Percentiles rank a stretch among this genome's conserved stretches.
Conservation (phyloP, 2,797 vertebrate species). For the Spinibarbus caldwelli region DNA sequence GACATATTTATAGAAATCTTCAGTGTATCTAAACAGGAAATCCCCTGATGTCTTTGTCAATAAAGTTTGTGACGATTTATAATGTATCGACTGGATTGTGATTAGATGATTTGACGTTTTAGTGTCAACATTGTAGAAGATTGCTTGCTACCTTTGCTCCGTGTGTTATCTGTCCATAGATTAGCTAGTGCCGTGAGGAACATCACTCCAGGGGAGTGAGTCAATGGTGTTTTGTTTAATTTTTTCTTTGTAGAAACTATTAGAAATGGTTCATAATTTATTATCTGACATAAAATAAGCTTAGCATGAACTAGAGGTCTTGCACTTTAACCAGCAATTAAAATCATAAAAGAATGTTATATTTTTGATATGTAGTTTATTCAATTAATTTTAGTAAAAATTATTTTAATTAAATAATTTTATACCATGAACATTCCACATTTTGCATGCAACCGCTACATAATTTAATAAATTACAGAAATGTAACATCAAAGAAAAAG, state of each 20-base stretch:
- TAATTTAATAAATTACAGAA: neutral
- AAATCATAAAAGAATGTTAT: neutral
- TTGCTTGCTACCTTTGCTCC: constrained; percentile 19
- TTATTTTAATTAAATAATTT: neutral
- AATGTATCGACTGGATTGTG: constrained; percentile 17
- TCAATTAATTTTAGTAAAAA: neutral
- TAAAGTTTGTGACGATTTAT: constrained; percentile 41
- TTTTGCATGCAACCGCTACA: neutral
- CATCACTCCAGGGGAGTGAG: neutral
- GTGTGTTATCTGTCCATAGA: neutral
- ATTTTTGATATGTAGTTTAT: neutral
- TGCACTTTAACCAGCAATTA: too few species aligned
- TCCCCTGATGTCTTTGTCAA: constrained; percentile 23
- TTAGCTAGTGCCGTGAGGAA: neutral
- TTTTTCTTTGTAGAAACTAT: neutral
- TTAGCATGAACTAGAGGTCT: neutral
- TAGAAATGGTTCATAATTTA: neutral
- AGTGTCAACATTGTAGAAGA: neutral
- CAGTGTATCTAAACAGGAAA: neutral
- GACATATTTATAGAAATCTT: constrained; percentile 26
- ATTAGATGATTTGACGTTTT: neutral
- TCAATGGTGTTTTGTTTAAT: neutral
- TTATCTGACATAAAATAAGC: neutral
- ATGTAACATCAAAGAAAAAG: neutral
- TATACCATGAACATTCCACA: neutral